These are phyloP conservation scores for Plectus sambesii DNA, from an alignment of 1,140 invertebrate species.

Conservation along the genomic window DNA sequence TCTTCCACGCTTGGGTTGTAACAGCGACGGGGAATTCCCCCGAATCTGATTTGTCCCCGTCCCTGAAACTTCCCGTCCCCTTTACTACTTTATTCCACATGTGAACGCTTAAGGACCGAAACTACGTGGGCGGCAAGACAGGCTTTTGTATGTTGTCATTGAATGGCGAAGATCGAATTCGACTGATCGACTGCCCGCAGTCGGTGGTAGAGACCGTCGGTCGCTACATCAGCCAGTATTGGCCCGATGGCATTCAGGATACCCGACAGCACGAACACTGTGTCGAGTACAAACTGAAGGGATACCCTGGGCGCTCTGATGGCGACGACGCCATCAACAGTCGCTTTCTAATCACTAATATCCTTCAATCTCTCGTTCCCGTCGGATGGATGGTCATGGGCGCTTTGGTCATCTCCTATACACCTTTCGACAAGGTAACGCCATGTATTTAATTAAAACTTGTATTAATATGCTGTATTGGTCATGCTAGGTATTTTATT, in stretches of 20 bases:
- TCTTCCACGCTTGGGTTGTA: too few relatives aligned
- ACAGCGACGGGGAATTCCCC: too few relatives aligned
- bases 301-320: slow-evolving; percentile 9
- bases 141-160: slow-evolving; percentile 10
- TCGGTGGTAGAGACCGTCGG: not conserved
- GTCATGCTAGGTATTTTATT: not conserved
- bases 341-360: slow-evolving; percentile 3
- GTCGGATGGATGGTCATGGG: slow-evolving; percentile 10
- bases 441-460: too few relatives aligned
- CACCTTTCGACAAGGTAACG: slow-evolving; percentile 5
- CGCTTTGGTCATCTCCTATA: slow-evolving; percentile 7
- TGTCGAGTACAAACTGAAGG: slow-evolving; percentile 11
- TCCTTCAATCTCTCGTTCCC: not conserved
- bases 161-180: slow-evolving; percentile 7
- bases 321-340: slow-evolving; percentile 1
- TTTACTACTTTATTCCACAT: too few relatives aligned
- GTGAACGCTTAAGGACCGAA: too few relatives aligned
- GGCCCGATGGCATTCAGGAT: slow-evolving; percentile 3
- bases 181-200: slow-evolving; percentile 9
- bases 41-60: too few relatives aligned
- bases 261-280: not conserved
- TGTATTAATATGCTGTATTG: too few relatives aligned
- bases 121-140: too few relatives aligned
- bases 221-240: not conserved
- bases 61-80: too few relatives aligned